A percentile compares a stretch with the other conserved stretches of the same genome.
phyloP scores from a whole-genome alignment of 2,888 invertebrate genomes.

The Hydroisotoma schaefferi region DNA sequence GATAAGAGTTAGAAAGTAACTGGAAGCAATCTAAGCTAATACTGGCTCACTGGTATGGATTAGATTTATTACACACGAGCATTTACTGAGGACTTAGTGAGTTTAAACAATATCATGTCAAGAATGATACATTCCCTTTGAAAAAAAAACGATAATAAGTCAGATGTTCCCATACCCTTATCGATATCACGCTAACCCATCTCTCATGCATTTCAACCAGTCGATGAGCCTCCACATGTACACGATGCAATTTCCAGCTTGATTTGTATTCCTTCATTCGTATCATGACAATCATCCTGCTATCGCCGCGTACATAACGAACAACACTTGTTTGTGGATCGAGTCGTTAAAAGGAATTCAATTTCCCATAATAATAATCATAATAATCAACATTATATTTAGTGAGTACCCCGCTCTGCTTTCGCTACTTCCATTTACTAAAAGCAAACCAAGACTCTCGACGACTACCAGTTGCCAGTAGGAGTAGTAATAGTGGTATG shows the following conservation, averaged over 20 bases:
- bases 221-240: constrained; percentile 28
- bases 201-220: constrained; percentile 1
- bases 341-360: constrained; percentile 34
- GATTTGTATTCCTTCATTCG: not conserved
- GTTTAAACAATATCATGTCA: constrained; percentile 16
- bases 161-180: constrained; percentile 32
- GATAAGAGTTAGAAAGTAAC: not conserved
- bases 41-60: constrained; percentile 14
- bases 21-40: constrained; percentile 1
- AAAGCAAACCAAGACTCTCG: too few relatives aligned
- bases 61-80: constrained; percentile 14
- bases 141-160: constrained; percentile 21
- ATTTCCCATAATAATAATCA: constrained; percentile 39
- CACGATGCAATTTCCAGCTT: constrained; percentile 37
- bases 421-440: not conserved
- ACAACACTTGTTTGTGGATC: too few relatives aligned
- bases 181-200: constrained; percentile 27
- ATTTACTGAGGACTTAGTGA: constrained; percentile 3
- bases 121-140: constrained; percentile 16
- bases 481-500: too few relatives aligned
- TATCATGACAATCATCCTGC: too few relatives aligned
- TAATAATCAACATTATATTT: constrained; percentile 24
- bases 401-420: constrained; percentile 2
- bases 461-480: too few relatives aligned
- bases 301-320: too few relatives aligned